Base-by-base conservation (phyloP, 2,797 vertebrate species). In the Danio albolineatus region DNA sequence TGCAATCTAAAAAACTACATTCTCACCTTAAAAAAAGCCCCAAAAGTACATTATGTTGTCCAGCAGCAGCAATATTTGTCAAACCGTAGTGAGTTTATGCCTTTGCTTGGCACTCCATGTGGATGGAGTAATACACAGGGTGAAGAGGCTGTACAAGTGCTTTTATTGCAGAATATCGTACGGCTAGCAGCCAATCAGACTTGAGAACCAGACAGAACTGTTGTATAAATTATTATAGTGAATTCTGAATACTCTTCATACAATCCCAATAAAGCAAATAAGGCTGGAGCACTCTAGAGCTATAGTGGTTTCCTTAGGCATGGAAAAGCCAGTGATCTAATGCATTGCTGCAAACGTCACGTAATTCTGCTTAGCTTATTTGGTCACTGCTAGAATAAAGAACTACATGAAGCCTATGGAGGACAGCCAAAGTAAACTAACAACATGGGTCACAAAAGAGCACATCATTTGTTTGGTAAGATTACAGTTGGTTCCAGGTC, bases 201-300 rank as follows among this genome's bases (percentile, higher is more conserved):
- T 28, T 28, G 3, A 28, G 28, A 28, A 28, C 28, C 28, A 28
- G n/a, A n/a, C n/a, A n/a, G n/a, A n/a, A 28, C 28, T 1, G 12
- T 39, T 19, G 8, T 43, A 36, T 7, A 62, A 14, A 69, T 62
- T 62, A 61, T 28, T 3, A 28, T 28, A 28, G 28, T 28, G 28
- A 28, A 28, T 28, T 28, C 28, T 1, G 28, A 28, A 28, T 28
- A 28, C 28, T 3, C 28, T 28, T 28, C 62, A 62, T 46, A 49
- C 56, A 78, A 62, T 70, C 69, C 70, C 57, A 81, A 76, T 84
- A 73, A 84, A 80, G 74, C n/a, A n/a, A n/a, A n/a, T n/a, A n/a
- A n/a, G 28, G 13, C 64, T 65, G 57, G 17, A 44, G 41, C 49
- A 65, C 7, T 48, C 17, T 49, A 51, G 53, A 14, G 39, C 19